phyloP scores from a whole-genome alignment of 1,140 invertebrate genomes.

The Drosophila aff. region DNA sequence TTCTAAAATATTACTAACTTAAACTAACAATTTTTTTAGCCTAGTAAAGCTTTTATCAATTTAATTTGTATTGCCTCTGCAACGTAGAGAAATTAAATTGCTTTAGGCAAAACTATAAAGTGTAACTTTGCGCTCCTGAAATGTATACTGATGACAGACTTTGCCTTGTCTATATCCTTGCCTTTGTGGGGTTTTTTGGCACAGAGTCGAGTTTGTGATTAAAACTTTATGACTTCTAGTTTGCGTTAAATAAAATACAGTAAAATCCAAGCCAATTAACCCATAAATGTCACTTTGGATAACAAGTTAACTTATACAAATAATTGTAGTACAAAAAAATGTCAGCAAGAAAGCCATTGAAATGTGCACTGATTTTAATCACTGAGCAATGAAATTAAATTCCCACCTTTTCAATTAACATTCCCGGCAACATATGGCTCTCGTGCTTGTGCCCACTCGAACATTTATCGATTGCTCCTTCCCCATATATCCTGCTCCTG shows the following conservation, averaged over 20 bases:
- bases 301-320: background rate
- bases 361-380: constrained; percentile 20
- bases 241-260: background rate
- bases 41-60: no score
- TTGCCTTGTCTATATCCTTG: background rate
- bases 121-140: background rate
- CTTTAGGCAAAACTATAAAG: background rate
- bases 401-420: constrained; percentile 27
- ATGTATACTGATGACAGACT: background rate
- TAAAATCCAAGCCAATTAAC: background rate
- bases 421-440: constrained; percentile 40
- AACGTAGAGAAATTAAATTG: background rate
- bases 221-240: background rate
- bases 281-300: background rate
- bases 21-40: background rate
- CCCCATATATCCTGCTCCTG: background rate
- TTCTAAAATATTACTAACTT: background rate
- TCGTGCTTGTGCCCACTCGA: background rate
- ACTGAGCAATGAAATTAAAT: constrained; percentile 16
- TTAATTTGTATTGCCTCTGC: no score
- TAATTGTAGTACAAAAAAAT: background rate
- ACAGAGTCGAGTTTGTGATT: background rate
- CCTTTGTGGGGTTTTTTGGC: background rate
- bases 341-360: background rate
- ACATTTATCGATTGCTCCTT: constrained; percentile 32